Evolutionary conservation across 2,797 vertebrate species (phyloP).

Genomic region (Labeo calbasu): DNA sequence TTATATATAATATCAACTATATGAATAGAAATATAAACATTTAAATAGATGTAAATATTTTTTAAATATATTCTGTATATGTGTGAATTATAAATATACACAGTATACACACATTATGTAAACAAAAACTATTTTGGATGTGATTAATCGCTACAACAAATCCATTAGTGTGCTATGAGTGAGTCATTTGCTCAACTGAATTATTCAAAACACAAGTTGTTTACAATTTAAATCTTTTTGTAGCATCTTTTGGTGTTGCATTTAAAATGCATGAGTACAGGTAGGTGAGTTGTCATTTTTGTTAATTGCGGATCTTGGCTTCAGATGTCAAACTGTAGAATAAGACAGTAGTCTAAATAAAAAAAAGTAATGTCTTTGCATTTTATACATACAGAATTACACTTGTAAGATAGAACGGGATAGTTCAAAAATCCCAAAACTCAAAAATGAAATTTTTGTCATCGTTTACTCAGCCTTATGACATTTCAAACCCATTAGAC

Average conservation of each 20-base stretch:
- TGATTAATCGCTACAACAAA: too few species aligned
- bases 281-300: neutral
- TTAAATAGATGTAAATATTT: too few species aligned
- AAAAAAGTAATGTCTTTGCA: neutral
- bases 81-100: too few species aligned
- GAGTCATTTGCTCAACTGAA: neutral
- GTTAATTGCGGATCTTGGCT: neutral
- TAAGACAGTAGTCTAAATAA: neutral
- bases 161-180: neutral
- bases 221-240: neutral
- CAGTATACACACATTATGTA: too few species aligned
- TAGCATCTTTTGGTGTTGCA: neutral
- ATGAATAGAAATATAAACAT: too few species aligned
- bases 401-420: neutral
- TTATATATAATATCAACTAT: too few species aligned
- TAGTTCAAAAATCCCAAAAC: neutral
- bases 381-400: neutral
- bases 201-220: neutral
- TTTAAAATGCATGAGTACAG: neutral
- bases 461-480: neutral
- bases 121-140: too few species aligned
- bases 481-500: neutral
- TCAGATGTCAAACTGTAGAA: neutral
- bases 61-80: too few species aligned
- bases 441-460: neutral